A percentile compares a stretch with the other conserved stretches of the same genome.
phyloP scores from a whole-genome alignment of 2,113 vertebrate species.

The Pollimyrus isidori region DNA sequence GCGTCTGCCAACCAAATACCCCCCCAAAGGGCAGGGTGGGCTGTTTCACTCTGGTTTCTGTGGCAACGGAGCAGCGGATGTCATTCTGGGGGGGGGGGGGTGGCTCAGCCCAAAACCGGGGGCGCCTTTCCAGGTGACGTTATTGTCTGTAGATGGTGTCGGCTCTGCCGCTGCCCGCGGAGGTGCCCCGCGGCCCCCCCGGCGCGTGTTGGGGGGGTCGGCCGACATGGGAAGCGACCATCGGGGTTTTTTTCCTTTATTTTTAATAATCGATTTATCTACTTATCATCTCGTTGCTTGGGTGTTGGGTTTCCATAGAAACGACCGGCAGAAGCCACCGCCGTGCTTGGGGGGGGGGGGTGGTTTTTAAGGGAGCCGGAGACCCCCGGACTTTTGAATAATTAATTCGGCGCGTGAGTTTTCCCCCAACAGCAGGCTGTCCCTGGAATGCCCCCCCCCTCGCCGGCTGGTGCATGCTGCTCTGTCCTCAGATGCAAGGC shows the following conservation, averaged over 20 bases:
- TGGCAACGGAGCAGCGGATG: constrained; percentile 11
- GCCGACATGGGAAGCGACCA: constrained; percentile 38
- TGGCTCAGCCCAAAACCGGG: neutral
- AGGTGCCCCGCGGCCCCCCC: too few relatives aligned
- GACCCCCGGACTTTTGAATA: constrained; percentile 69
- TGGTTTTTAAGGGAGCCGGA: constrained; percentile 61
- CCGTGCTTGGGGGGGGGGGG: constrained; percentile 65
- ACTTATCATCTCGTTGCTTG: constrained; percentile 69
- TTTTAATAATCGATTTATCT: constrained; percentile 71
- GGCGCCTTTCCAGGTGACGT: neutral
- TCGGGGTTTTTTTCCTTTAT: constrained; percentile 24
- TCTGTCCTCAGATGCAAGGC: neutral
- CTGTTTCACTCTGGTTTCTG: constrained; percentile 10
- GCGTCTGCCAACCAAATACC: constrained; percentile 9
- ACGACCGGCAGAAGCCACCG: constrained; percentile 49
- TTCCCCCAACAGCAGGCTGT: constrained; percentile 52
- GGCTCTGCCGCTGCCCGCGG: neutral
- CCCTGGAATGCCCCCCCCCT: constrained; percentile 41
- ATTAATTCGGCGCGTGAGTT: constrained; percentile 68
- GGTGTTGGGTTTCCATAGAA: constrained; percentile 72
- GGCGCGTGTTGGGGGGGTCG: neutral
- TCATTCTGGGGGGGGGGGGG: constrained; percentile 7
- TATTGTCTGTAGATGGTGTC: neutral
- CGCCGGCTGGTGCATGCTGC: neutral
- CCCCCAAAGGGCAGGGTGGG: constrained; percentile 7